phyloP scores from a whole-genome alignment of 2,888 invertebrate genomes.

The Marronus borbonicus region DNA sequence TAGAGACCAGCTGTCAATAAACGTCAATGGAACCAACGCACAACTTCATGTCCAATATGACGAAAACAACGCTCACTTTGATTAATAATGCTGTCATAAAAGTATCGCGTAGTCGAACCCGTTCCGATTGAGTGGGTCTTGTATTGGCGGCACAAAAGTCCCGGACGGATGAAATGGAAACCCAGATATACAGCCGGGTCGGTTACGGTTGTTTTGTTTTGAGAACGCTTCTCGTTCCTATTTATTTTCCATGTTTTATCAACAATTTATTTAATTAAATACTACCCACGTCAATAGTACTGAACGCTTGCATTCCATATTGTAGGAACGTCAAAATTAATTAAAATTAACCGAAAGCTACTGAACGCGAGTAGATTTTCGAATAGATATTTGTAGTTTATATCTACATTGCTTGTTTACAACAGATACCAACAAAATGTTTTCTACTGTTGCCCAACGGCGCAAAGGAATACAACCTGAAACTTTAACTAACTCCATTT shows the following conservation, averaged over 20 bases:
- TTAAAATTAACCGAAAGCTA: slow-evolving; percentile 9
- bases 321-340: slow-evolving; percentile 9
- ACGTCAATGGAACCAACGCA: slow-evolving; percentile 35
- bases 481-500: too few relatives aligned
- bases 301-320: slow-evolving; percentile 1
- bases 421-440: too few relatives aligned
- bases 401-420: too few relatives aligned
- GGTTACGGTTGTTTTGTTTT: slow-evolving; percentile 30
- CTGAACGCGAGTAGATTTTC: too few relatives aligned
- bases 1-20: slow-evolving; percentile 38
- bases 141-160: background rate
- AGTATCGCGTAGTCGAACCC: slow-evolving; percentile 53
- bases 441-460: too few relatives aligned
- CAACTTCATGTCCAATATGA: slow-evolving; percentile 50
- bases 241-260: slow-evolving; percentile 6
- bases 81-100: slow-evolving; percentile 55
- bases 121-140: slow-evolving; percentile 43
- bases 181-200: background rate
- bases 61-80: slow-evolving; percentile 53
- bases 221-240: slow-evolving; percentile 1
- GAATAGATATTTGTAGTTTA: too few relatives aligned
- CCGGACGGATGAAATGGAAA: slow-evolving; percentile 21
- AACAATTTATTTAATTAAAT: slow-evolving; percentile 38
- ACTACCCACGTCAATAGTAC: background rate
- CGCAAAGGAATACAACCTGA: too few relatives aligned